Evolutionary conservation across 2,888 invertebrate genomes (phyloP), one percentile per base, ranked within the genome.

Genomic region (Xanthorhoe designata): DNA sequence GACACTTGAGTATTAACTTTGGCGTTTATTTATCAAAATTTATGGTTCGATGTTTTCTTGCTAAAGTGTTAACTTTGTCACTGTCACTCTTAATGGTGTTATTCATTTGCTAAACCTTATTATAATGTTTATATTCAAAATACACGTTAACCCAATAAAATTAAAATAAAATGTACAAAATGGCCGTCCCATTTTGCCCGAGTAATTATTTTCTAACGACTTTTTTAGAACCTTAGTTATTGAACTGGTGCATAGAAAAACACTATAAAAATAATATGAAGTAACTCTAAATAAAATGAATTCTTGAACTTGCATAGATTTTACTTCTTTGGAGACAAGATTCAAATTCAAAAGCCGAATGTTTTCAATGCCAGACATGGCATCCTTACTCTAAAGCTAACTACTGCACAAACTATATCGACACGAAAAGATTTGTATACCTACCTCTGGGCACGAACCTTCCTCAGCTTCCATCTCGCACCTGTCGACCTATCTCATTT

Each of bases 401-500:
- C 6, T 38, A 24, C n/a, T 71, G 74, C 75, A 77, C 69, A 70
- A 74, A 74, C 72, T 68, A 76, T 78, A 75, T 74, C 77, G 72
- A 76, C 71, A 75, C 72, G 74, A 72, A 77, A 77, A 70, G 64
- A 58, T 58, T 58, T 50, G 50, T 58, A 56, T 58, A 49, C 49
- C 15, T 58, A 49, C 49, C 15, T 32, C 49, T 32, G 17, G 18
- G 18, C 47, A 49, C 47, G 32, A 47, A 53, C 35, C 75, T 73
- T 79, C 78, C 83, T 8, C 85, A 84, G 83, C 84, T 82, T 85
- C 81, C 81, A 81, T 80, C 82, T 75, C 75, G 84, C 91, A 92
- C 91, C 92, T 92, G 92, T 89, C 86, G 79, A 80, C 82, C 84
- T 81, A 81, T 84, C 85, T 83, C 82, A 80, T 86, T 89, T 88